These are phyloP conservation scores for Poeciliopsis turrubarensis DNA, from an alignment of 2,113 vertebrate genomes.

Conservation along the genomic window DNA sequence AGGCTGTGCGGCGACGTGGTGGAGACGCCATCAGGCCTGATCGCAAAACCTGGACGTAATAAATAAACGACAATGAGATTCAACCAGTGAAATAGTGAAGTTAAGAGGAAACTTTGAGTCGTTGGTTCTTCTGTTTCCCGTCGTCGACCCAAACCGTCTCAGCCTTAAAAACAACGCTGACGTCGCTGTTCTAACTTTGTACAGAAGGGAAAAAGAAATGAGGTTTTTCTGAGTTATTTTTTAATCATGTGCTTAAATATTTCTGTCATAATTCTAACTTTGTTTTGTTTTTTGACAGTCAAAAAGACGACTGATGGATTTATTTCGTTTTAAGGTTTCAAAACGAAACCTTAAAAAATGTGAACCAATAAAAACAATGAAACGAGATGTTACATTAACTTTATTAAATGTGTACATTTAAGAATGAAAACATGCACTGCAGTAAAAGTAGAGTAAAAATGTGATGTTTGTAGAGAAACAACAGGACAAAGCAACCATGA, in stretches of 20 bases:
- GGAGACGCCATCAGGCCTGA: not conserved
- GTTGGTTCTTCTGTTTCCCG: too few species aligned
- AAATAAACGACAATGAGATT: too few species aligned
- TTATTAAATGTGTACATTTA: not conserved
- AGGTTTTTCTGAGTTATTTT: not conserved
- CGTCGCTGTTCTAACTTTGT: not conserved
- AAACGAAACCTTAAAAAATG: too few species aligned
- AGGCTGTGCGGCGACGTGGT: not conserved
- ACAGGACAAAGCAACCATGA: too few species aligned
- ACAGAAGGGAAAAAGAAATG: not conserved
- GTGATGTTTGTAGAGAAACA: too few species aligned
- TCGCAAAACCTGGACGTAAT: too few species aligned
- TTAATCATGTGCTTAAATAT: not conserved
- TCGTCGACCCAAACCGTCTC: not conserved
- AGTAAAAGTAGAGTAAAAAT: not conserved
- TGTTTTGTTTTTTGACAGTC: too few species aligned
- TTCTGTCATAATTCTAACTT: too few species aligned
- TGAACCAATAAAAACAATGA: not conserved
- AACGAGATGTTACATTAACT: not conserved
- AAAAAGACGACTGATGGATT: not conserved
- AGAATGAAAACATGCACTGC: not conserved
- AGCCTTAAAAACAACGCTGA: not conserved
- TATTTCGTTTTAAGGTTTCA: not conserved
- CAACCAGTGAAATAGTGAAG: too few species aligned
- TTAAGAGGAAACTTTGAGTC: too few species aligned